Percentiles rank a stretch among this genome's conserved stretches.
phyloP scores from a whole-genome alignment of 2,113 vertebrate genomes.

The Arothron firmamentum region DNA sequence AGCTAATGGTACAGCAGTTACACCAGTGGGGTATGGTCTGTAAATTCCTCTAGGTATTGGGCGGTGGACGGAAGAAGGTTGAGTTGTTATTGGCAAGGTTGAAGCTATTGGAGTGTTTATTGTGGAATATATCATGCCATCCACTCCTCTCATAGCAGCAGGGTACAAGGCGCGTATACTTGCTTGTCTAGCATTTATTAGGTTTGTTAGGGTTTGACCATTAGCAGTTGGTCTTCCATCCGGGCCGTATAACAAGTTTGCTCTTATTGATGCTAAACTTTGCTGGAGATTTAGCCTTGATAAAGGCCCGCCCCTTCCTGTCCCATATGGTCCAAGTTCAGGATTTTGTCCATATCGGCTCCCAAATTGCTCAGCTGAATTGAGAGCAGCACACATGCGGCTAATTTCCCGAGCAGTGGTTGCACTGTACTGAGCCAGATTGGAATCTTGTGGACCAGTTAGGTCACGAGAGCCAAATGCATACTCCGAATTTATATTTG shows the following conservation, averaged over 20 bases:
- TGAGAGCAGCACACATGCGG: constrained; percentile 96
- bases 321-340: constrained; percentile 83
- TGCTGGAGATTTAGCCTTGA: constrained; percentile 78
- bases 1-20: constrained; percentile 87
- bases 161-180: constrained; percentile 86
- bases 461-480: constrained; percentile 80
- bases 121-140: constrained; percentile 98
- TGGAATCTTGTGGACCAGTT: constrained; percentile 85
- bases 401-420: constrained; percentile 96
- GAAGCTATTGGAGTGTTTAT: constrained; percentile 97
- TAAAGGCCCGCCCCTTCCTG: constrained; percentile 72
- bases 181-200: constrained; percentile 81
- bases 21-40: constrained; percentile 80
- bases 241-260: constrained; percentile 83
- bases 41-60: constrained; percentile 88
- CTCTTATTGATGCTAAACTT: constrained; percentile 80
- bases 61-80: constrained; percentile 85
- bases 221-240: constrained; percentile 76
- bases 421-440: constrained; percentile 93
- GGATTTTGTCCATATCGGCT: constrained; percentile 80
- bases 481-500: constrained; percentile 93
- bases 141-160: constrained; percentile 86
- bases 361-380: constrained; percentile 91
- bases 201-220: constrained; percentile 79
- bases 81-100: constrained; percentile 97